Conservation (phyloP, 2,113 vertebrate species). For the Cyrtonyx montezumae region DNA sequence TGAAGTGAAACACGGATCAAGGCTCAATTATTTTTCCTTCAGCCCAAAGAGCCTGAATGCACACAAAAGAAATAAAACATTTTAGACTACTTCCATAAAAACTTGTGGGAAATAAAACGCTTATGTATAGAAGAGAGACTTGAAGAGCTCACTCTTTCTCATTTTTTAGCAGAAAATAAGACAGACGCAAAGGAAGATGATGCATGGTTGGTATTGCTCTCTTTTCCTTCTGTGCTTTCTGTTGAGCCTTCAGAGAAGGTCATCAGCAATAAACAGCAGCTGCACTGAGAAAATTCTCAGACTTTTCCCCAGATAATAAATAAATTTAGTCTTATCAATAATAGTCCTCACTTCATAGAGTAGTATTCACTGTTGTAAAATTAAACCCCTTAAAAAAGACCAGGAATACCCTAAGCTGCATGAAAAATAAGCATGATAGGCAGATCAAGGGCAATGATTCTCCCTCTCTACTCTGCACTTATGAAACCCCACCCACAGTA, state of each 20-base stretch:
- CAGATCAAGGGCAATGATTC: neutral
- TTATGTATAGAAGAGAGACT: neutral
- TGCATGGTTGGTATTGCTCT: accelerated
- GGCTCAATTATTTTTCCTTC: neutral
- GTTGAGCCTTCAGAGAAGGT: neutral
- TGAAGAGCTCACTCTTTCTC: neutral
- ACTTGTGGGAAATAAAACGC: neutral
- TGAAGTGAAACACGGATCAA: neutral
- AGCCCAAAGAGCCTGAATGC: neutral
- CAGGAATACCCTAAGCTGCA: neutral
- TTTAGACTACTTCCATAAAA: neutral
- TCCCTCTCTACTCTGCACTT: neutral
- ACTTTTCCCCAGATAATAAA: neutral
- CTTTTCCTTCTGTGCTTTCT: neutral
- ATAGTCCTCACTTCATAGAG: neutral
- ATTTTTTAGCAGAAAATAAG: neutral
- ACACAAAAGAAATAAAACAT: neutral
- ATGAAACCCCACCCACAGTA: neutral
- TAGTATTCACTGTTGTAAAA: neutral
- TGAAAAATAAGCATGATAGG: neutral
- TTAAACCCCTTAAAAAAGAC: neutral
- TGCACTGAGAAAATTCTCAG: neutral
- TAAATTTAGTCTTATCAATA: neutral
- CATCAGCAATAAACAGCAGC: neutral
- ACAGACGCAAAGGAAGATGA: neutral